Conservation (phyloP, 2,888 invertebrate species). For the Melanotus villosus region DNA sequence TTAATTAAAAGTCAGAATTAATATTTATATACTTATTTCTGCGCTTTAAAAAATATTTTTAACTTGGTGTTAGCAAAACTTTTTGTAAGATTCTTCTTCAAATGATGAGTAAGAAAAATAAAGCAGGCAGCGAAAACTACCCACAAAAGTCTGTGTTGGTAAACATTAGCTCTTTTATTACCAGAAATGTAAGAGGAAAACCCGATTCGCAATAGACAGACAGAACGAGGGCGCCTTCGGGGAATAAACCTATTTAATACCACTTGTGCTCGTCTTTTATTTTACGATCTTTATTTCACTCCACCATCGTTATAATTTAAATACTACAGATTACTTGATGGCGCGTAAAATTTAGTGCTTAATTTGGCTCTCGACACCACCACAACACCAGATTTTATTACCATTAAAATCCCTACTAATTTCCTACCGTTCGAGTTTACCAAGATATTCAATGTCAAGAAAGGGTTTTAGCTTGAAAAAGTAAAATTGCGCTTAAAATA, state of each 20-base stretch:
- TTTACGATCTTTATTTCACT: conserved; percentile 29
- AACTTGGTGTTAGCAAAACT: too few relatives aligned
- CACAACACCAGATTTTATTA: conserved; percentile 4
- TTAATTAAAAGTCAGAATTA: too few relatives aligned
- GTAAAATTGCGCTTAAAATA: too few relatives aligned
- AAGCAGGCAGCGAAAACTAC: not conserved
- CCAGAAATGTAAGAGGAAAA: conserved; percentile 27
- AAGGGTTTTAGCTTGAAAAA: too few relatives aligned
- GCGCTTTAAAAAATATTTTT: too few relatives aligned
- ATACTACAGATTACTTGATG: conserved; percentile 26
- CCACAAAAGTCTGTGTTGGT: not conserved
- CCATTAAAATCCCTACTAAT: not conserved
- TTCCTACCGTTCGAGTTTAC: too few relatives aligned
- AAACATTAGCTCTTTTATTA: conserved; percentile 16
- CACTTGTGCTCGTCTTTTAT: not conserved
- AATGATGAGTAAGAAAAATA: too few relatives aligned
- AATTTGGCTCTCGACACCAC: conserved; percentile 10
- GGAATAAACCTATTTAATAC: conserved; percentile 26
- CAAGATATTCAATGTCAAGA: too few relatives aligned
- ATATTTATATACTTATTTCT: too few relatives aligned
- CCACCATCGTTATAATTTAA: conserved; percentile 19
- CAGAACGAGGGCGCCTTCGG: conserved; percentile 13
- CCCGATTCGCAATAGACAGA: conserved; percentile 25
- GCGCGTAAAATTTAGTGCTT: conserved; percentile 34
- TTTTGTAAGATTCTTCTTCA: too few relatives aligned